phyloP scores from a whole-genome alignment of 2,797 vertebrate species.

The Hypotaenidia okinawae region DNA sequence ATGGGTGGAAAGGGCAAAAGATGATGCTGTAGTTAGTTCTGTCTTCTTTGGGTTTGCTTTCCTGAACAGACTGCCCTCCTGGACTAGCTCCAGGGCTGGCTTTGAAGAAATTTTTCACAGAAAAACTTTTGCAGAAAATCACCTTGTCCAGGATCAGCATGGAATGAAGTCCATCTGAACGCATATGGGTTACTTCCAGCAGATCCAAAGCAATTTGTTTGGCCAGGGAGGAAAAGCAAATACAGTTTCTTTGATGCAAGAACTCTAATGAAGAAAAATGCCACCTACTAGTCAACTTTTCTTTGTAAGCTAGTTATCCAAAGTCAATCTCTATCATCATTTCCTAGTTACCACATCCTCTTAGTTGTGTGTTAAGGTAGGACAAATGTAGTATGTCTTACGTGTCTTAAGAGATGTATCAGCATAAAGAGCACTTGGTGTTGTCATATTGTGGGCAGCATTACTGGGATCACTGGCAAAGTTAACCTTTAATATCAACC shows the following conservation, averaged over 20 bases:
- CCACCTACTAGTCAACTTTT: neutral
- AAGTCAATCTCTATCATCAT: neutral
- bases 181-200: neutral
- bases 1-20: neutral
- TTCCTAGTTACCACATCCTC: neutral
- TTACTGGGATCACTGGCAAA: neutral
- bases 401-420: neutral
- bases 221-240: neutral
- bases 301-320: neutral
- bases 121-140: neutral
- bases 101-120: conserved; percentile 27
- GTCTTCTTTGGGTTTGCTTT: neutral
- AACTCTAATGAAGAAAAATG: neutral
- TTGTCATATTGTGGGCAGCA: neutral
- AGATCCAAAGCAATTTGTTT: neutral
- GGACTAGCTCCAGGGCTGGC: conserved; percentile 1
- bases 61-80: neutral
- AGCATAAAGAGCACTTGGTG: neutral
- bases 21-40: neutral
- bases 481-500: neutral
- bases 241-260: neutral
- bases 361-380: neutral
- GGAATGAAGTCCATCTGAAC: neutral
- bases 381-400: neutral
- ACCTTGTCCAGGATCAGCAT: neutral